A percentile compares a stretch with the other conserved stretches of the same genome.
These are phyloP conservation scores for Eupithecia insigniata DNA, from an alignment of 2,888 invertebrate species.

Conservation along the genomic window DNA sequence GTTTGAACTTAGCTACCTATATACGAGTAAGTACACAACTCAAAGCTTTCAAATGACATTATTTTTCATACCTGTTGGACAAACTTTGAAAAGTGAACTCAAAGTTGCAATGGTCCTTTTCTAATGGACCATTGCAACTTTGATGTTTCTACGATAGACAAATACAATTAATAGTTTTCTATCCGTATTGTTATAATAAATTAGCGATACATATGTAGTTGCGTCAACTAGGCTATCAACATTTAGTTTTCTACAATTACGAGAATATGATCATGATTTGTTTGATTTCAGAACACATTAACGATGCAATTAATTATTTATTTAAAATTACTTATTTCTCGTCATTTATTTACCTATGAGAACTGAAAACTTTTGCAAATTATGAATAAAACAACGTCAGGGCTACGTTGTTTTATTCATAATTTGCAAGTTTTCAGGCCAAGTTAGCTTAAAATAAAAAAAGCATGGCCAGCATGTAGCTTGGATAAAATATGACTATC, in stretches of 20 bases:
- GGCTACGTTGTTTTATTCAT: neutral
- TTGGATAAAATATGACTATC: slow-evolving; percentile 16
- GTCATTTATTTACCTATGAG: neutral
- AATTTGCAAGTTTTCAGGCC: neutral
- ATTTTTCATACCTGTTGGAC: neutral
- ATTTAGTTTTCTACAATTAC: too few relatives aligned
- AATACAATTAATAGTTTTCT: too few relatives aligned
- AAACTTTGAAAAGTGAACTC: neutral
- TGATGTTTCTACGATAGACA: neutral
- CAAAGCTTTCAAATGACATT: too few relatives aligned
- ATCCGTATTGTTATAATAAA: too few relatives aligned
- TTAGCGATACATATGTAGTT: too few relatives aligned
- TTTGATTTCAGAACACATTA: neutral
- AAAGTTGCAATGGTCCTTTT: neutral
- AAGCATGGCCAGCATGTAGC: neutral
- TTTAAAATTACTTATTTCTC: too few relatives aligned
- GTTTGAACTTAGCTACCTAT: neutral
- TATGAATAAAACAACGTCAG: too few relatives aligned
- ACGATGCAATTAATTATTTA: neutral
- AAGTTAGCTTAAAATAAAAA: slow-evolving; percentile 10
- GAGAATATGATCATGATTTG: too few relatives aligned
- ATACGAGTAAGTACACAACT: neutral
- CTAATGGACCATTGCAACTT: too few relatives aligned
- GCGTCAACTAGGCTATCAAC: too few relatives aligned
- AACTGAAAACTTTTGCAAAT: too few relatives aligned